phyloP scores from a whole-genome alignment of 1,140 invertebrate species.

The Mamestra configurata region DNA sequence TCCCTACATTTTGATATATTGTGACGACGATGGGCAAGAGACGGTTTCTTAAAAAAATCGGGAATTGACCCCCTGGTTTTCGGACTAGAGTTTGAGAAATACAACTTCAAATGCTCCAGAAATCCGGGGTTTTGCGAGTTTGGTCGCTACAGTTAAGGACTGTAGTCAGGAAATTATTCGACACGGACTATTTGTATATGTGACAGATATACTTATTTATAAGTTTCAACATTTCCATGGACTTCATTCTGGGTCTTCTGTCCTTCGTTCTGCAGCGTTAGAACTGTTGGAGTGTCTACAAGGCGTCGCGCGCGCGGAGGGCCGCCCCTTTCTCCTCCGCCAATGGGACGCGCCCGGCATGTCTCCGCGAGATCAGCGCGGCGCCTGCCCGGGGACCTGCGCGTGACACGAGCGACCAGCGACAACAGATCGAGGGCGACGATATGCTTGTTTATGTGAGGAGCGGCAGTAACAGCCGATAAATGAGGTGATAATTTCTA shows the following conservation, averaged over 20 bases:
- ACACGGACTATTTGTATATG: not conserved
- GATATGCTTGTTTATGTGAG: not conserved
- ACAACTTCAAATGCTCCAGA: too few species aligned
- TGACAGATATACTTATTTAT: not conserved
- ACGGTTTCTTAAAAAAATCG: too few species aligned
- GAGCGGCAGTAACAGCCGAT: not conserved
- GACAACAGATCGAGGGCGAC: not conserved
- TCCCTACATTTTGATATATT: too few species aligned
- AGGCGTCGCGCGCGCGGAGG: constrained; percentile 59
- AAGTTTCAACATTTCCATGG: too few species aligned
- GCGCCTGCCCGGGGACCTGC: constrained; percentile 1
- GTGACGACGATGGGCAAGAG: too few species aligned
- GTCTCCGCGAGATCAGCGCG: constrained; percentile 64
- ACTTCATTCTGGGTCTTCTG: constrained; percentile 11
- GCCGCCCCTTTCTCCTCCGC: constrained; percentile 78
- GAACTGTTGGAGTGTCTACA: constrained; percentile 47
- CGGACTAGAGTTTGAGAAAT: too few species aligned
- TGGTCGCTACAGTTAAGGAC: too few species aligned
- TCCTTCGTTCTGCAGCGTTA: not conserved
- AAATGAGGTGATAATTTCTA: not conserved
- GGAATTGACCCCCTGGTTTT: too few species aligned
- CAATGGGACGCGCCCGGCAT: constrained; percentile 70
- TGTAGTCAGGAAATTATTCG: too few species aligned
- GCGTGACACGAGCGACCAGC: constrained; percentile 32
- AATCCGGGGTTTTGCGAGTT: too few species aligned